These are phyloP conservation scores for Myocastor coypus DNA, from an alignment of 2,113 vertebrate species.

Conservation along the genomic window DNA sequence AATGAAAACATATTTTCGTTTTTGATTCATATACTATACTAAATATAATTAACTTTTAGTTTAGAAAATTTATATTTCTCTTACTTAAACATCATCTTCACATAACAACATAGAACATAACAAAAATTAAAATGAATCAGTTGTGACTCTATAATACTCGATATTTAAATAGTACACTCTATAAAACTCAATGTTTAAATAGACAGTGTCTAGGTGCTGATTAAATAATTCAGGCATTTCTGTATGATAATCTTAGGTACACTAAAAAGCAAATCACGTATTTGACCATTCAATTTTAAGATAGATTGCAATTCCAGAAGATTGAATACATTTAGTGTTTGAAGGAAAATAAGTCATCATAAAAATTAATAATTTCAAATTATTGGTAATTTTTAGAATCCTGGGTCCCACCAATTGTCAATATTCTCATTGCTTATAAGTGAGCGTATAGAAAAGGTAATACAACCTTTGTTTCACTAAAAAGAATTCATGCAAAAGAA, in stretches of 20 bases:
- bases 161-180: background rate
- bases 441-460: background rate
- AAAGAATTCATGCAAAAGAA: background rate
- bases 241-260: background rate
- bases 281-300: conserved; percentile 41
- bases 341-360: background rate
- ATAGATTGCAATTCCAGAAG: background rate
- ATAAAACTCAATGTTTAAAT: too few relatives aligned
- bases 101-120: background rate
- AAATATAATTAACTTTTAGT: background rate
- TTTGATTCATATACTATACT: background rate
- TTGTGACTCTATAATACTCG: background rate
- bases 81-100: conserved; percentile 11
- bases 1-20: background rate
- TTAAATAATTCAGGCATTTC: conserved; percentile 8
- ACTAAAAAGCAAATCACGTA: background rate
- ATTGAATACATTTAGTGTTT: background rate
- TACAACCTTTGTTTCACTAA: background rate
- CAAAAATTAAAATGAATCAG: background rate
- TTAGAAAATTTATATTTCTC: background rate
- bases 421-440: background rate
- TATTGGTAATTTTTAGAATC: background rate
- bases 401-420: background rate
- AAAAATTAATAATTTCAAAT: conserved; percentile 17
- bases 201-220: background rate